phyloP scores from a whole-genome alignment of 2,888 invertebrate species.

The Metacarcinus magister region DNA sequence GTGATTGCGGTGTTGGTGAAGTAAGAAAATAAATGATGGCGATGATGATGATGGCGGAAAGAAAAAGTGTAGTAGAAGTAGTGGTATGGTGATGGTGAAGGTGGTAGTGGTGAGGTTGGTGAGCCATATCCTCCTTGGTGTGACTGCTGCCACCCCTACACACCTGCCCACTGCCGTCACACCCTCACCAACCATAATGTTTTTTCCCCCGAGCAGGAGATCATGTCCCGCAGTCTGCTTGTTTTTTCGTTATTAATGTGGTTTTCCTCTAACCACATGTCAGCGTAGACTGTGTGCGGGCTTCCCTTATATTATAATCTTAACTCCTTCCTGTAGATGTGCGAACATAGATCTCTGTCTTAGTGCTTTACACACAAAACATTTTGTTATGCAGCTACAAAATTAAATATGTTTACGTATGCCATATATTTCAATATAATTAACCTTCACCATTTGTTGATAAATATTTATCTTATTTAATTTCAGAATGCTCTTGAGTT shows the following conservation, averaged over 20 bases:
- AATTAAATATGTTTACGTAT: background rate
- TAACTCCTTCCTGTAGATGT: background rate
- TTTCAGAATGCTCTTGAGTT: background rate
- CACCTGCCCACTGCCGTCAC: background rate
- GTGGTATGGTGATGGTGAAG: too few relatives aligned
- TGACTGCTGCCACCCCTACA: background rate
- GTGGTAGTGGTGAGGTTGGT: too few relatives aligned
- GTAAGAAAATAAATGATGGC: too few relatives aligned
- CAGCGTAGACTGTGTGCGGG: background rate
- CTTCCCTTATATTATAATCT: background rate
- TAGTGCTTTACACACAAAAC: background rate
- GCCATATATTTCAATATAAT: background rate
- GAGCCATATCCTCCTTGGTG: background rate
- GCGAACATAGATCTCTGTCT: background rate
- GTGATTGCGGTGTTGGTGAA: background rate
- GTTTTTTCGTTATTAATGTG: background rate
- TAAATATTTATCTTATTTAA: background rate
- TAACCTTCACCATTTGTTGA: background rate
- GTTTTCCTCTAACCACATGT: background rate
- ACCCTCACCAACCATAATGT: background rate
- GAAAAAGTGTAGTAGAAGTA: too few relatives aligned
- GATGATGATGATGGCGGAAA: too few relatives aligned
- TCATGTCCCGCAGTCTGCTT: background rate
- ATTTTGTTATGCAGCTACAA: background rate
- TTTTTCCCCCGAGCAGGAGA: background rate